Conservation (phyloP, 1,140 invertebrate species). For the Hormaphis cornu region DNA sequence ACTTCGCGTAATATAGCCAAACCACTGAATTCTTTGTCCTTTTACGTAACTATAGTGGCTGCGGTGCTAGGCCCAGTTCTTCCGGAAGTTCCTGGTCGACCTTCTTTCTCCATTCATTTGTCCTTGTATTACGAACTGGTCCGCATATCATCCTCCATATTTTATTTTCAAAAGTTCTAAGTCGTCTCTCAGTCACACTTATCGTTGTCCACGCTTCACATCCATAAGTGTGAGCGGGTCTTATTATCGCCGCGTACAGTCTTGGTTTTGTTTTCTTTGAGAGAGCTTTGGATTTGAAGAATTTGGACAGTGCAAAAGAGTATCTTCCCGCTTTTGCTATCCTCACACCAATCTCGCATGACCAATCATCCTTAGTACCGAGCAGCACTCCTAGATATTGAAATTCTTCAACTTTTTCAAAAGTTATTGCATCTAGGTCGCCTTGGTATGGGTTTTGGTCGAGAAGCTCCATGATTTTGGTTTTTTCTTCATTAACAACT, state of each 20-base stretch:
- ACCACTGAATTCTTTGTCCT: too few relatives aligned
- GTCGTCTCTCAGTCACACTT: background rate
- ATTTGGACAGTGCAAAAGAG: background rate
- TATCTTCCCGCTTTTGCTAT: background rate
- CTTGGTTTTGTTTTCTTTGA: background rate
- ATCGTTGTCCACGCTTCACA: background rate
- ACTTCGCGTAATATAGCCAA: too few relatives aligned
- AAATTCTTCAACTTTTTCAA: too few relatives aligned
- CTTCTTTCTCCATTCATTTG: too few relatives aligned
- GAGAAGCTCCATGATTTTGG: background rate
- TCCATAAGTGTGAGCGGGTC: background rate
- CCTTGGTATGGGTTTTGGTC: background rate
- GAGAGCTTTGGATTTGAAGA: background rate
- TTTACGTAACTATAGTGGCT: too few relatives aligned
- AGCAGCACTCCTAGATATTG: background rate
- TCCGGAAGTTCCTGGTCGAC: too few relatives aligned
- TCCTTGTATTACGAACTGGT: background rate
- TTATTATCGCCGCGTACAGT: background rate
- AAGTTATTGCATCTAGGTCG: background rate
- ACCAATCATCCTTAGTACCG: background rate
- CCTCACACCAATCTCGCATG: background rate
- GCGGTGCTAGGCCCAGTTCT: too few relatives aligned
- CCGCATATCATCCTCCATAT: background rate
- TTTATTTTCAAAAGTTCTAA: conserved; percentile 1
- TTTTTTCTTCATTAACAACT: background rate